Conservation (phyloP, 2,113 vertebrate species). For the Sula dactylatra region DNA sequence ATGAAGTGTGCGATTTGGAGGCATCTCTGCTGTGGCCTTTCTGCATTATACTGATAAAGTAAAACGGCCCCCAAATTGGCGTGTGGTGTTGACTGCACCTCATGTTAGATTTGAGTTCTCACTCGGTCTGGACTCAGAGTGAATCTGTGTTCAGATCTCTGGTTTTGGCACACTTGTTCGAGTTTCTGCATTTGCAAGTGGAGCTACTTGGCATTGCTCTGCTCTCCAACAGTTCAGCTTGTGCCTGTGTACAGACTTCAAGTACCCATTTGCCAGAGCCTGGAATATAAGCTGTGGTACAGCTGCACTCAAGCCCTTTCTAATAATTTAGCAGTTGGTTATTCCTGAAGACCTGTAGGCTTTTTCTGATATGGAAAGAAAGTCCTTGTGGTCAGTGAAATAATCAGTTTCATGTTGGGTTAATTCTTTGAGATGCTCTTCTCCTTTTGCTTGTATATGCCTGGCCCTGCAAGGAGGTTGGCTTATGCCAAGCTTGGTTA, state of each 20-base stretch:
- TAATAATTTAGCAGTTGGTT: neutral
- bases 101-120: too few relatives aligned
- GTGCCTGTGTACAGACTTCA: rapidly evolving
- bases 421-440: neutral
- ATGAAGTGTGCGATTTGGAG: neutral
- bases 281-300: neutral
- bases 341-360: neutral
- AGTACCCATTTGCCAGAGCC: neutral
- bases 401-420: rapidly evolving
- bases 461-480: neutral
- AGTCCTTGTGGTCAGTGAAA: neutral
- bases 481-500: neutral
- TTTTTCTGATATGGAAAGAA: neutral
- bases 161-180: neutral
- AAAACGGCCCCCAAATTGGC: rapidly evolving
- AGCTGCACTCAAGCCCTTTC: neutral
- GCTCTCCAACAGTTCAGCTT: neutral
- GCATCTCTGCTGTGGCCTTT: neutral
- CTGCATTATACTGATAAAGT: neutral
- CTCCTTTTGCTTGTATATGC: neutral
- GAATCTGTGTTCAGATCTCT: neutral
- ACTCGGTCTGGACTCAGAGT: neutral
- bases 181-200: neutral
- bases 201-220: neutral
- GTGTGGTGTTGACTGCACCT: neutral